phyloP scores from a whole-genome alignment of 2,113 vertebrate species.

The Canis aureus region DNA sequence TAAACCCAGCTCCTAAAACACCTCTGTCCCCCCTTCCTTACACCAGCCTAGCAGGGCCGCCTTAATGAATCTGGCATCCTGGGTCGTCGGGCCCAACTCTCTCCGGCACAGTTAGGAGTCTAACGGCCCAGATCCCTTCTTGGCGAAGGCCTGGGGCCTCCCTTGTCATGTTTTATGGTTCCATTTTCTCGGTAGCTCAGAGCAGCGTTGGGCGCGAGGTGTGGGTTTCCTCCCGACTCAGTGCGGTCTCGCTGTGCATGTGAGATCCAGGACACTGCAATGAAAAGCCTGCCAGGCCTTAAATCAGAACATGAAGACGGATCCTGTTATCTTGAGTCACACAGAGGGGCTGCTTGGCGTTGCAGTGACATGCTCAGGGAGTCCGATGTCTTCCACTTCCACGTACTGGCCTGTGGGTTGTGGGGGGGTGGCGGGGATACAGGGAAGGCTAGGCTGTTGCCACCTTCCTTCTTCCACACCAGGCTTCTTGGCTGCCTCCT shows the following conservation, averaged over 20 bases:
- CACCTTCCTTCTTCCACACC: neutral
- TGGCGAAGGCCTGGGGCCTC: neutral
- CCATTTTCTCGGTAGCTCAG: slow-evolving; percentile 67
- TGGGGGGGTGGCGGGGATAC: accelerated
- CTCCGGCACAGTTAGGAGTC: neutral
- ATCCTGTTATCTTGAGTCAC: accelerated
- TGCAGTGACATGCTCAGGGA: accelerated
- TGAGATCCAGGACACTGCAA: neutral
- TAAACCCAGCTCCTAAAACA: accelerated
- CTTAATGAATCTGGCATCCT: neutral
- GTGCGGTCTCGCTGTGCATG: accelerated
- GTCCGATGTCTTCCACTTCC: neutral
- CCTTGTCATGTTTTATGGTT: slow-evolving; percentile 36
- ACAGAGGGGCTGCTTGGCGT: accelerated
- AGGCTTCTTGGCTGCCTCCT: neutral
- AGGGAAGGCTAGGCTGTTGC: accelerated
- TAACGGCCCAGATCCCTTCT: slow-evolving; percentile 43
- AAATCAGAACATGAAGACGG: slow-evolving; percentile 24
- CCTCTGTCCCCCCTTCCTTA: neutral
- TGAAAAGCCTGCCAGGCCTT: slow-evolving; percentile 44
- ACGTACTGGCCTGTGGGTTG: accelerated
- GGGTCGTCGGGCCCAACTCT: neutral
- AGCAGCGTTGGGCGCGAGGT: neutral
- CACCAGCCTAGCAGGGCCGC: neutral
- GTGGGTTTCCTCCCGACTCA: neutral